A percentile compares a stretch with the other conserved stretches of the same genome.
These are phyloP conservation scores for Zeuzera pyrina DNA, from an alignment of 2,888 invertebrate species.

Conservation along the genomic window DNA sequence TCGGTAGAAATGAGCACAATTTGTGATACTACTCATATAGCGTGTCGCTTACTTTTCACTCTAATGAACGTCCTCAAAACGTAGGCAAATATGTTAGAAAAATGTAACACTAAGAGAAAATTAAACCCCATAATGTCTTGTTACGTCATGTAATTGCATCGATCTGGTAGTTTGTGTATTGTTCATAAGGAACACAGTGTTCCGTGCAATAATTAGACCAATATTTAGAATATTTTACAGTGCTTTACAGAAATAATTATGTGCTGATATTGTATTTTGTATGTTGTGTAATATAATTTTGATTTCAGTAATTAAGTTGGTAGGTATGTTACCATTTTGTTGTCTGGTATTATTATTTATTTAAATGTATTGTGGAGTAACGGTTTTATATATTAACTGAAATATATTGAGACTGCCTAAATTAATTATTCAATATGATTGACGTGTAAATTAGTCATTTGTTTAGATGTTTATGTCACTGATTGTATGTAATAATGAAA, in stretches of 20 bases:
- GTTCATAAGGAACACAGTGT: slow-evolving; percentile 32
- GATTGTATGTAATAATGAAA: too few relatives aligned
- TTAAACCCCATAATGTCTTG: slow-evolving; percentile 43
- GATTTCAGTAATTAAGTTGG: slow-evolving; percentile 49
- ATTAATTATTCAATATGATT: slow-evolving; percentile 63
- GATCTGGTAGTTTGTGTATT: slow-evolving; percentile 43
- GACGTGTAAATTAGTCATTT: slow-evolving; percentile 44
- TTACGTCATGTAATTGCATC: slow-evolving; percentile 32
- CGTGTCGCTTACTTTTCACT: slow-evolving; percentile 59
- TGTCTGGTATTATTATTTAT: slow-evolving; percentile 61
- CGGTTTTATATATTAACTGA: slow-evolving; percentile 53
- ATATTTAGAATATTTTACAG: slow-evolving; percentile 69
- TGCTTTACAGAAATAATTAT: slow-evolving; percentile 53
- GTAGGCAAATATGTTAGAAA: slow-evolving; percentile 67
- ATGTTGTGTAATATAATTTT: slow-evolving; percentile 37
- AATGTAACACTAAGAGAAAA: slow-evolving; percentile 57
- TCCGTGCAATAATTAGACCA: slow-evolving; percentile 70
- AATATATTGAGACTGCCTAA: slow-evolving; percentile 70
- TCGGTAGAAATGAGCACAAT: slow-evolving; percentile 59
- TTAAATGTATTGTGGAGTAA: slow-evolving; percentile 50
- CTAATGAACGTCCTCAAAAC: slow-evolving; percentile 61
- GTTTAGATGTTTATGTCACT: not conserved
- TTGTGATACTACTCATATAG: slow-evolving; percentile 63
- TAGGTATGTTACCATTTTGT: slow-evolving; percentile 63
- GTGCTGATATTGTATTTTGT: slow-evolving; percentile 57